Base-by-base conservation (phyloP, 2,888 invertebrate genomes). In the Dynastes maya region DNA sequence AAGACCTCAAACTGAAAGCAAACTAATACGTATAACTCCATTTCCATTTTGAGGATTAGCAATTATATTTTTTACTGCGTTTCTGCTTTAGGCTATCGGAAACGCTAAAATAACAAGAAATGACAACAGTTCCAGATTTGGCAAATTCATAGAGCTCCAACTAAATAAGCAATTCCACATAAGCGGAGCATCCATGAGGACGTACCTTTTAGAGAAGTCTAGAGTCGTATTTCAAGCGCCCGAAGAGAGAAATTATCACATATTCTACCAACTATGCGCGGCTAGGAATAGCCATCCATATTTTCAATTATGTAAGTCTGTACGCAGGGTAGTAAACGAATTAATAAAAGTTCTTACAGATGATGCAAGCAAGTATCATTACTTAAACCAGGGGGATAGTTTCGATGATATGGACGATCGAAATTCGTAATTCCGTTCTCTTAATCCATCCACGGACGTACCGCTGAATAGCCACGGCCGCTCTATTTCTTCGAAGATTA, bases 61-160 rank as follows among this genome's bases (percentile, higher is more conserved):
- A 45, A 8, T 45, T 9, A 40, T 6, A 40, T 4, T 40, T 40
- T 40, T 11, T 45, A 45, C 2, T 32, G 11, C 8, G 45, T 45
- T 45, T 45, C 45, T 58, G 2, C 80, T 85, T 9, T 89, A 95
- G 94, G 98, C 98, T 0, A 97, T 99, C 83, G 99, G 99, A 53
- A 99, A 99, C 90, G 99, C 99, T 0, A 99, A 99, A 90, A 99
- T 99, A 0, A 98, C 97, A 0, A 91, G 98, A 64, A 99, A 99
- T 89, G 99, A 99, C 89, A 99, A 99, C 89, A 98, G 98, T 71
- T 98, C 98, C 0, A 92, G 99, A 13, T 99, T 99, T 90, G 99
- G 98, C 78, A 97, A 98, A 89, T 97, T 96, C 88, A 98, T 98
- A 75, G 97, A 98, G 90, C 93, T 98, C 79, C 95, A 97, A 84